These are phyloP conservation scores for Pomacea maculata DNA, from an alignment of 1,140 invertebrate genomes.

Conservation along the genomic window DNA sequence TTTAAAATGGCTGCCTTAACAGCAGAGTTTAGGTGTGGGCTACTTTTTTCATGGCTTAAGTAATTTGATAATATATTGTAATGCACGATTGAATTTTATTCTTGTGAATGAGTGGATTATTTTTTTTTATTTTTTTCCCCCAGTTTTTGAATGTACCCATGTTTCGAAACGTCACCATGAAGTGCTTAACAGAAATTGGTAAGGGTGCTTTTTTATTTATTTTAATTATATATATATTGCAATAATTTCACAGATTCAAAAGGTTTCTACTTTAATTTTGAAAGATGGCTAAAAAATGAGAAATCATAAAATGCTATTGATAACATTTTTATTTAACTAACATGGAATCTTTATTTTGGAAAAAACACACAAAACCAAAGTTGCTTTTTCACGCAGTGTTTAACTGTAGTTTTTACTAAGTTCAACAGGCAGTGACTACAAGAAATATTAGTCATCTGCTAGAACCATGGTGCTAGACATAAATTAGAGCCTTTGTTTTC, in stretches of 20 bases:
- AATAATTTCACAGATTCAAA: neutral
- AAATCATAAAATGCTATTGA: too few species aligned
- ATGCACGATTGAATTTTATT: too few species aligned
- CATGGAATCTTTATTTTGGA: neutral
- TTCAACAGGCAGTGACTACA: too few species aligned
- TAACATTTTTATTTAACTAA: too few species aligned
- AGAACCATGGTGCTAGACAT: neutral
- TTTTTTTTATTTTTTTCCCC: constrained; percentile 51
- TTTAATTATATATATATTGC: neutral
- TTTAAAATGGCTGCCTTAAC: too few species aligned
- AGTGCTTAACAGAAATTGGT: constrained; percentile 96
- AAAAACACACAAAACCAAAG: neutral
- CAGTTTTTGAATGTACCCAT: constrained; percentile 95
- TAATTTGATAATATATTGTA: too few species aligned
- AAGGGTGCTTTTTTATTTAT: constrained; percentile 29
- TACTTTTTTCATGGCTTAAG: too few species aligned
- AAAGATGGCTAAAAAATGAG: too few species aligned
- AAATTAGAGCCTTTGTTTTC: constrained; percentile 15
- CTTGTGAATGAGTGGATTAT: too few species aligned
- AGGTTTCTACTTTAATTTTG: too few species aligned
- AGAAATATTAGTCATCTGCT: neutral
- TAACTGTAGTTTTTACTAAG: neutral
- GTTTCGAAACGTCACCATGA: constrained; percentile 97
- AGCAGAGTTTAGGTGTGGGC: too few species aligned
- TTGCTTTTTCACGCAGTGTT: too few species aligned